These are phyloP conservation scores for Lucilia cuprina DNA, from an alignment of 1,140 invertebrate species.

Conservation along the genomic window DNA sequence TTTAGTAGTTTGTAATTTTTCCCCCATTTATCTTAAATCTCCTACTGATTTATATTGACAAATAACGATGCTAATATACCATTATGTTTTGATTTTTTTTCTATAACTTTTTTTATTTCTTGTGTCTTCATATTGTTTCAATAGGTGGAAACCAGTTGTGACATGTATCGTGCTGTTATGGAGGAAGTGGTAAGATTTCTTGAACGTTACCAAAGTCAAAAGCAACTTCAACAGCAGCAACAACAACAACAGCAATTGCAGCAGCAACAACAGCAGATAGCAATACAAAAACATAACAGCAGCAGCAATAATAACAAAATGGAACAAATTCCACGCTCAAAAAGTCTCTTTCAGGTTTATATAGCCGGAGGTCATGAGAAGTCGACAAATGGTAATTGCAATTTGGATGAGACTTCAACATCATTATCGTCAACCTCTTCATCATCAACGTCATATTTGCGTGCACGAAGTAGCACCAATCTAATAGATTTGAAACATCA, in stretches of 20 bases:
- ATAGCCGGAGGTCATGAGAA: slow-evolving; percentile 44
- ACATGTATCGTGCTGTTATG: slow-evolving; percentile 81
- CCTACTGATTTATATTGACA: slow-evolving; percentile 15
- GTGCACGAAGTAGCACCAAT: slow-evolving; percentile 62
- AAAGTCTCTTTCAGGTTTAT: slow-evolving; percentile 66
- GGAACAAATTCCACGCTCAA: slow-evolving; percentile 60
- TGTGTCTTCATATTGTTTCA: slow-evolving; percentile 44
- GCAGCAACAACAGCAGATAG: slow-evolving; percentile 39
- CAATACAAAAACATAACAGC: slow-evolving; percentile 38
- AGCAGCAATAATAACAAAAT: slow-evolving; percentile 36
- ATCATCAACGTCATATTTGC: slow-evolving; percentile 45
- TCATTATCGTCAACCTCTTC: background rate
- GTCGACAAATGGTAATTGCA: slow-evolving; percentile 48
- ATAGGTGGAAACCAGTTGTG: slow-evolving; percentile 77
- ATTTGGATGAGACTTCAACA: slow-evolving; percentile 39
- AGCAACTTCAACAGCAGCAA: slow-evolving; percentile 52
- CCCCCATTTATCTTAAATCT: background rate
- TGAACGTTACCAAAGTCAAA: slow-evolving; percentile 71
- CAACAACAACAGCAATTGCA: slow-evolving; percentile 54
- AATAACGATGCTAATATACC: background rate
- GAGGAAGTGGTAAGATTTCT: slow-evolving; percentile 79
- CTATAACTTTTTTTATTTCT: background rate
- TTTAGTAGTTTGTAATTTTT: background rate
- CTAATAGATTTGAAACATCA: slow-evolving; percentile 43
- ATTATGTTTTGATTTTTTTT: background rate